Evolutionary conservation across 2,888 invertebrate species (phyloP).

Genomic region (Theretra japonica): DNA sequence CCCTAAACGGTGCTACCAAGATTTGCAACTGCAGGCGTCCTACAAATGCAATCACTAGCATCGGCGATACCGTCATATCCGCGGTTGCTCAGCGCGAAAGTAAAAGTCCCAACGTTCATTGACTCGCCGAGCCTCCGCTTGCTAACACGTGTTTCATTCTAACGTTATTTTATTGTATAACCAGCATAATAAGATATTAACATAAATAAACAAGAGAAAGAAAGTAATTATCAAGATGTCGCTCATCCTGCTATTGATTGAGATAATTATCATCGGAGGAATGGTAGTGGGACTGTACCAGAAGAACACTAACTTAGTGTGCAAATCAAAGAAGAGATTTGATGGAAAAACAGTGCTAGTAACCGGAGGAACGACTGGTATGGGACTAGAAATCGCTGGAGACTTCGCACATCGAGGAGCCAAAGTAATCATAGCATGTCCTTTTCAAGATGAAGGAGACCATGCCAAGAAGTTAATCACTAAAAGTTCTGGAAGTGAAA

Average conservation of each 20-base stretch:
- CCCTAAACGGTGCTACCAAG: not conserved
- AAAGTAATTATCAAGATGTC: slow-evolving; percentile 47
- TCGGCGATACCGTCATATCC: slow-evolving; percentile 35
- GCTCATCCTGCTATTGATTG: slow-evolving; percentile 51
- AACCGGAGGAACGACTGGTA: slow-evolving; percentile 75
- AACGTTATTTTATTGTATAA: not conserved
- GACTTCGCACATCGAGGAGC: slow-evolving; percentile 75
- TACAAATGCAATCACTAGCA: slow-evolving; percentile 40
- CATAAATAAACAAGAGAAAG: not conserved
- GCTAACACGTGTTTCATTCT: slow-evolving; percentile 38
- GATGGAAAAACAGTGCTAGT: slow-evolving; percentile 66
- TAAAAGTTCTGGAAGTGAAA: slow-evolving; percentile 87
- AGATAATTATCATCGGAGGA: slow-evolving; percentile 54
- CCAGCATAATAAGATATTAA: not conserved
- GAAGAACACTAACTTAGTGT: slow-evolving; percentile 72
- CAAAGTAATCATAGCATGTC: slow-evolving; percentile 73
- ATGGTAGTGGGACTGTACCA: slow-evolving; percentile 69
- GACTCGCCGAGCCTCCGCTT: slow-evolving; percentile 39
- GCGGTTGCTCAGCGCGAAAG: slow-evolving; percentile 49
- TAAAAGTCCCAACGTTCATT: slow-evolving; percentile 50
- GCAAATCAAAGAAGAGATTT: slow-evolving; percentile 69
- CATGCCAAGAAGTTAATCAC: slow-evolving; percentile 85
- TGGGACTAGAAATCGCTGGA: slow-evolving; percentile 73
- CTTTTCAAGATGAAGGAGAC: slow-evolving; percentile 68
- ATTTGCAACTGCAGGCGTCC: slow-evolving; percentile 33